Conservation (phyloP, 2,888 invertebrate genomes). For the Sphaerophoria rueppellii region DNA sequence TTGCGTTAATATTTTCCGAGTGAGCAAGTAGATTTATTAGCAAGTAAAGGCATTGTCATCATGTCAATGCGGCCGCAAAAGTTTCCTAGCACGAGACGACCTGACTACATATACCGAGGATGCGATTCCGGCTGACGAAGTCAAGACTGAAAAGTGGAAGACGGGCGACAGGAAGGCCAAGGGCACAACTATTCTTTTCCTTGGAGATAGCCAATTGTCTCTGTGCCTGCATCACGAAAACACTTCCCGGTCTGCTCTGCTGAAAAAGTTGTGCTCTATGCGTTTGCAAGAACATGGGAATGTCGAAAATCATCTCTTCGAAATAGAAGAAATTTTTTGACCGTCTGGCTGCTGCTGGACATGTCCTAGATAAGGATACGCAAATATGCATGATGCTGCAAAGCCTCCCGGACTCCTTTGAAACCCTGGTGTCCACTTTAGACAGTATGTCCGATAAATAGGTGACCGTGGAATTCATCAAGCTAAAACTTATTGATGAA, state of each 20-base stretch:
- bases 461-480: conserved; percentile 10
- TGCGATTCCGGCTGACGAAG: neutral
- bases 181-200: neutral
- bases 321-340: conserved; percentile 9
- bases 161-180: no score
- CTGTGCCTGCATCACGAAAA: conserved; percentile 8
- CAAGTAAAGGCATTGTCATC: no score
- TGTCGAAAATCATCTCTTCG: conserved; percentile 1
- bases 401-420: conserved; percentile 18
- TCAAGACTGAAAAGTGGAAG: neutral
- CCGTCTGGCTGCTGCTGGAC: conserved; percentile 17
- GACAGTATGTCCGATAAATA: conserved; percentile 6
- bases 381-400: conserved; percentile 19
- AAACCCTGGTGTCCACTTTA: conserved; percentile 17
- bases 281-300: conserved; percentile 10
- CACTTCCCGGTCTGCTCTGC: conserved; percentile 4
- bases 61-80: no score
- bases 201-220: neutral
- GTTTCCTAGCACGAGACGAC: neutral
- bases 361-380: conserved; percentile 11
- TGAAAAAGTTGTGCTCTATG: conserved; percentile 12
- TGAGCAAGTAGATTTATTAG: no score
- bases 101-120: neutral
- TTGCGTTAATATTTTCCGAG: no score
- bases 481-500: conserved; percentile 18